Conservation (phyloP, 2,797 vertebrate species). For the Sebastes itinus region DNA sequence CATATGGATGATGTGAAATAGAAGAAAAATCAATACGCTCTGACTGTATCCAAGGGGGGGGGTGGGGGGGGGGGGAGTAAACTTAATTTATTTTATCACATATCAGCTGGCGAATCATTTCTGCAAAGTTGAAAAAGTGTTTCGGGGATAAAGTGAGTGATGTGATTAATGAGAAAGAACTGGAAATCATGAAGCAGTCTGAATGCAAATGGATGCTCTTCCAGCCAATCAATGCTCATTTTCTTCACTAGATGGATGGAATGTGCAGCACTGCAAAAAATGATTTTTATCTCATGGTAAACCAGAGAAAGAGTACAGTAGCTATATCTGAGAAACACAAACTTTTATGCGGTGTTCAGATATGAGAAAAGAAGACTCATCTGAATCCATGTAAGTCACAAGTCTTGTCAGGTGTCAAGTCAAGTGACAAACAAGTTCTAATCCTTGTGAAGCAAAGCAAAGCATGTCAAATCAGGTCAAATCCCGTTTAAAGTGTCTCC, state of each 20-base stretch:
- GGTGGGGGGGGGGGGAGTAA: not conserved
- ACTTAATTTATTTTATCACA: constrained; percentile 39
- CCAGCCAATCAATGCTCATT: constrained; percentile 59
- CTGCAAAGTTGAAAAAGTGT: constrained; percentile 27
- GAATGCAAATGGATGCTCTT: constrained; percentile 53
- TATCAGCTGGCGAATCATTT: constrained; percentile 30
- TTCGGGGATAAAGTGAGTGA: constrained; percentile 27
- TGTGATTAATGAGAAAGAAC: constrained; percentile 52
- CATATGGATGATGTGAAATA: constrained; percentile 29
- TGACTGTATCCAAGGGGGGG: constrained; percentile 11
- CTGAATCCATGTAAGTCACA: not conserved
- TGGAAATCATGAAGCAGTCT: constrained; percentile 22
- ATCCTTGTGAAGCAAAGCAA: not conserved
- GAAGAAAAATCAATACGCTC: constrained; percentile 50
- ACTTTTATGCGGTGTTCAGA: not conserved
- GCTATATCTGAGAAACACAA: not conserved
- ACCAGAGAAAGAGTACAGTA: not conserved
- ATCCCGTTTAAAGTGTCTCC: not conserved
- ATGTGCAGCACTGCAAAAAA: constrained; percentile 9
- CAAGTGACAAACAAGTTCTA: not conserved
- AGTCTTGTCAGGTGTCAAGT: not conserved
- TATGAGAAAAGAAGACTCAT: not conserved
- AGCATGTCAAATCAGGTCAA: not conserved
- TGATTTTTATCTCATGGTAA: constrained; percentile 30
- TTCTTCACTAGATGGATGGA: constrained; percentile 34